Conservation (phyloP, 37 sponge, comb jelly and placozoan species). For the Petrosia ficiformis region DNA sequence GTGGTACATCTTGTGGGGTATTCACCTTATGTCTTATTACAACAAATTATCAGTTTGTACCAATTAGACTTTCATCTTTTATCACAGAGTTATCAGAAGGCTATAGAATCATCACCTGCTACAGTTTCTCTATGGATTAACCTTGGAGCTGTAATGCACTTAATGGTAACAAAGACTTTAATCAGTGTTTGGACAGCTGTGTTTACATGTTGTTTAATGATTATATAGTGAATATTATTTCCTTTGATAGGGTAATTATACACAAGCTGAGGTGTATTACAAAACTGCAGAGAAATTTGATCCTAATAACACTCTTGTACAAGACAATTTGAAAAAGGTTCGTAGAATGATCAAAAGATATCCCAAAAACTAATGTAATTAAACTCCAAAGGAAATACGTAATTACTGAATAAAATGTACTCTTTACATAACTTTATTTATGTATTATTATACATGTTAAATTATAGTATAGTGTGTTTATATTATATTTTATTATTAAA, state of each 20-base stretch:
- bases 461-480: too few relatives aligned
- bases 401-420: too few relatives aligned
- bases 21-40: too few relatives aligned
- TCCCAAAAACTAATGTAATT: too few relatives aligned
- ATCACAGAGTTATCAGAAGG: slow-evolving; percentile 11
- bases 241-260: background rate
- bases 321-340: background rate
- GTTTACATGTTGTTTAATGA: too few relatives aligned
- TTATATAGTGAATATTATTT: background rate
- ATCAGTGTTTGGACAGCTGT: background rate
- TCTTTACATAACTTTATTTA: too few relatives aligned
- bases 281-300: background rate
- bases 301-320: background rate
- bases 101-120: slow-evolving; percentile 3
- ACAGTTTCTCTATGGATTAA: slow-evolving; percentile 10
- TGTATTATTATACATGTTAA: too few relatives aligned
- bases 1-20: too few relatives aligned
- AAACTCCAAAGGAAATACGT: too few relatives aligned
- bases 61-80: background rate
- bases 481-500: too few relatives aligned
- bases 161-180: background rate
- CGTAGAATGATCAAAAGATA: too few relatives aligned
- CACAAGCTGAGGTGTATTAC: background rate
- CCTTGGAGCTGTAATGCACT: slow-evolving; percentile 29
- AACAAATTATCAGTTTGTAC: too few relatives aligned